A percentile compares a stretch with the other conserved stretches of the same genome.
These are phyloP conservation scores for Cenopis cana DNA, from an alignment of 2,888 invertebrate genomes.

Conservation along the genomic window DNA sequence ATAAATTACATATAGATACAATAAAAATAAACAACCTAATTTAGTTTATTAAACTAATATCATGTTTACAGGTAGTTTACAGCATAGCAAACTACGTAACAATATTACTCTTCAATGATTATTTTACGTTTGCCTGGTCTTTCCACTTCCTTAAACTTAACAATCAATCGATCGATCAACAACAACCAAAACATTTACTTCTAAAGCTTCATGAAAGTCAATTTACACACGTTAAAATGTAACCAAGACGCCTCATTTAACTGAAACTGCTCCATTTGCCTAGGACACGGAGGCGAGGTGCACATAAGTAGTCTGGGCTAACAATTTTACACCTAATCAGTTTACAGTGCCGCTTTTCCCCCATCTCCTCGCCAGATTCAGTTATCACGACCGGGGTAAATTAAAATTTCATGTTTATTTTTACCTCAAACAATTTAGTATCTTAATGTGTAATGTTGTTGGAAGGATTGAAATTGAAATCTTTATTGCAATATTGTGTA, in stretches of 20 bases:
- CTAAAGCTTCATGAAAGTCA: conserved; percentile 2
- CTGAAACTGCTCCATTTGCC: conserved; percentile 31
- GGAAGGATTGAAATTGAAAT: neutral
- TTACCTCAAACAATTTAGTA: neutral
- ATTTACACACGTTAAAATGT: conserved; percentile 23
- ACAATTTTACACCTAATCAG: conserved; percentile 79
- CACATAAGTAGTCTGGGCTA: conserved; percentile 76
- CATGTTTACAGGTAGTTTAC: neutral
- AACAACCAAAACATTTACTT: neutral
- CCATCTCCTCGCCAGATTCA: conserved; percentile 55
- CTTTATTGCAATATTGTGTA: too few species aligned
- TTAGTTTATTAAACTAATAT: too few species aligned
- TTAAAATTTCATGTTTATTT: neutral
- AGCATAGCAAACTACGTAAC: neutral
- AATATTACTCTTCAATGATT: neutral
- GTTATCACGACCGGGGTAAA: conserved; percentile 32
- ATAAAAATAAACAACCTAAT: too few species aligned
- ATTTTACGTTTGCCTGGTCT: neutral
- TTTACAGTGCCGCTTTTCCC: conserved; percentile 63
- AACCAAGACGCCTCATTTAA: conserved; percentile 52
- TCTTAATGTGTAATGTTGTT: neutral
- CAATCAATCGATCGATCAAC: neutral
- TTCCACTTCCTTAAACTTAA: neutral
- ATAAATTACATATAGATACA: too few species aligned
- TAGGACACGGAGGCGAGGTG: conserved; percentile 57